A percentile compares a stretch with the other conserved stretches of the same genome.
Evolutionary conservation across 1,140 invertebrate species (phyloP).

Genomic region (Macrosteles quadrilineatus): DNA sequence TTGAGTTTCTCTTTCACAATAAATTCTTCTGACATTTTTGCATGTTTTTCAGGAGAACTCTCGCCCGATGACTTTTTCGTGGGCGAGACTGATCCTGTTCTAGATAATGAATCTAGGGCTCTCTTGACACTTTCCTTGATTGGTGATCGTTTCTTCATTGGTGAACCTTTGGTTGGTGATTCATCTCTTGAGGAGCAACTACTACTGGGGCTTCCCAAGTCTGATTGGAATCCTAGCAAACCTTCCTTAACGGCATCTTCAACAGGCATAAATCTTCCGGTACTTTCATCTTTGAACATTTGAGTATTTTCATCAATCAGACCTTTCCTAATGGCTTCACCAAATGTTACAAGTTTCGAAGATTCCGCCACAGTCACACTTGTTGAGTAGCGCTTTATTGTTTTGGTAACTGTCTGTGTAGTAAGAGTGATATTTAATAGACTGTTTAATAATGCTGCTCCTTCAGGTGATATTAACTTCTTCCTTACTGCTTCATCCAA

Average conservation of each 20-base stretch:
- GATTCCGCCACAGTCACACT: conserved; percentile 41
- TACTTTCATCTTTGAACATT: conserved; percentile 78
- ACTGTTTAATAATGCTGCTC: conserved; percentile 79
- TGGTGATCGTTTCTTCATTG: conserved; percentile 47
- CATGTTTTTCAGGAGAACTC: conserved; percentile 29
- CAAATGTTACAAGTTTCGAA: conserved; percentile 59
- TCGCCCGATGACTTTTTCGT: conserved; percentile 18
- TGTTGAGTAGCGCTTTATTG: conserved; percentile 58
- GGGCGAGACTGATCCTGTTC: conserved; percentile 1
- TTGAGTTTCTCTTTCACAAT: conserved; percentile 43
- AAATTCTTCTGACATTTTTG: conserved; percentile 41
- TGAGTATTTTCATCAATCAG: conserved; percentile 76
- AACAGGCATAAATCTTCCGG: conserved; percentile 72
- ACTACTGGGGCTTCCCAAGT: conserved; percentile 54
- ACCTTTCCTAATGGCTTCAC: conserved; percentile 74
- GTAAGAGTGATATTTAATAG: conserved; percentile 82
- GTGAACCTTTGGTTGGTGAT: conserved; percentile 46
- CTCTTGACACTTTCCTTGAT: conserved; percentile 44
- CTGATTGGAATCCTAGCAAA: conserved; percentile 56
- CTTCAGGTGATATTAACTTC: conserved; percentile 81
- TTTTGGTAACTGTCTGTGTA: conserved; percentile 80
- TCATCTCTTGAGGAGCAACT: conserved; percentile 38
- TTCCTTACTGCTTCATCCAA: conserved; percentile 83
- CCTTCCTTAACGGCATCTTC: conserved; percentile 79
- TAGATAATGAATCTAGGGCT: conserved; percentile 29